Conservation (phyloP, 2,797 vertebrate genomes). For the Sebastes taczanowskii region DNA sequence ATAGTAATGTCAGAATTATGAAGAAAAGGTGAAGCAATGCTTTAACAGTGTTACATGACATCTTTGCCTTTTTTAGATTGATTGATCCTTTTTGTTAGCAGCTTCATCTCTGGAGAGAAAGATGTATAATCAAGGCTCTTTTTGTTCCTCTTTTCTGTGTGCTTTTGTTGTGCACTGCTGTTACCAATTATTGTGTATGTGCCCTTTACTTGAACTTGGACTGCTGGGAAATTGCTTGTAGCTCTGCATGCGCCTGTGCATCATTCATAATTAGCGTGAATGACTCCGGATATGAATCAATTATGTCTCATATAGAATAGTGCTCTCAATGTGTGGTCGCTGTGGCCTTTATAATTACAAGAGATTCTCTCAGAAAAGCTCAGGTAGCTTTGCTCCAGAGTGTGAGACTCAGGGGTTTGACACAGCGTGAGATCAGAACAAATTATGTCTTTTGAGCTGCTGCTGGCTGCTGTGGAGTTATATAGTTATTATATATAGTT, state of each 20-base stretch:
- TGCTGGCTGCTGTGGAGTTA: conserved; percentile 31
- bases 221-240: conserved; percentile 62
- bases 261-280: conserved; percentile 71
- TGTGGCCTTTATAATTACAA: conserved; percentile 60
- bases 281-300: conserved; percentile 69
- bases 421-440: conserved; percentile 46
- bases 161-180: conserved; percentile 25
- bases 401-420: conserved; percentile 32
- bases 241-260: conserved; percentile 62
- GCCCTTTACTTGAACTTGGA: conserved; percentile 61
- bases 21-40: neutral
- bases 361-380: conserved; percentile 50
- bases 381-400: conserved; percentile 42
- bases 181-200: conserved; percentile 49
- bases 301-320: conserved; percentile 67
- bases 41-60: neutral
- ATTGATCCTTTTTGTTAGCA: neutral
- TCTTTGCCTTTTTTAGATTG: neutral
- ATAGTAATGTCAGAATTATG: neutral
- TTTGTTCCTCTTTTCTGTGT: neutral
- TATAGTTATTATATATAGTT: conserved; percentile 1
- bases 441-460: conserved; percentile 35
- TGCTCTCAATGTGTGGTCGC: conserved; percentile 60
- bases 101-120: neutral
- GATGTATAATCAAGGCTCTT: neutral